Base-by-base conservation (phyloP, 2,888 invertebrate genomes). In the Phaedon cochleariae region DNA sequence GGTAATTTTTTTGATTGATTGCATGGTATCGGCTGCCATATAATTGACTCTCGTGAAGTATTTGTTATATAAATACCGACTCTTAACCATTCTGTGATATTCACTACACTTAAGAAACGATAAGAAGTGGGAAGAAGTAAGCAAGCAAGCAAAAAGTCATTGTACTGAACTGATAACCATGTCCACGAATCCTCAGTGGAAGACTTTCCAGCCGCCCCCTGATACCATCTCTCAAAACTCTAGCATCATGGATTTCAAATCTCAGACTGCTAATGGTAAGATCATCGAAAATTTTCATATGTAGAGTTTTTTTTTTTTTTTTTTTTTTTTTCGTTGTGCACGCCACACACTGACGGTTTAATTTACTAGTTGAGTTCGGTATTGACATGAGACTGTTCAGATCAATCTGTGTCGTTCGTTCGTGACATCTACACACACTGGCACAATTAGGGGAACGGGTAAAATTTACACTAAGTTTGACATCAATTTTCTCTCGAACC, bases 161-260 rank as follows among this genome's bases (percentile, higher is more conserved):
- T 67, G 52, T 58, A 79, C 74, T 73, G 80, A 82, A 82, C 45
- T 57, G 57, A 57, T 37, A 57, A 57, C 22, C 80, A 92, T 92
- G 92, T 91, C 92, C 85, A 90, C 87, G 85, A 91, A 92, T 91
- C 90, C 92, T 91, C 92, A 92, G 91, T 92, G 92, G 92, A 92
- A 91, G 88, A 89, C 90, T 85, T 93, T 93, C 92, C 93, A 94
- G 90, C 92, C 94, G 92, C 92, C 93, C 87, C 92, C 93, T 87
- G 83, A 83, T 77, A 89, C 90, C 88, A 90, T 91, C 87, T 90
- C 90, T 86, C 89, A 91, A 83, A 92, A 93, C 85, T 87, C 90
- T 79, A 90, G 92, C 82, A 90, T 93, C 86, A 89, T 93, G 83
- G 92, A 93, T 83, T 92, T 90, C 85, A 90, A 93, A 86, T 90